These are phyloP conservation scores for Pristionchus japonicus DNA, from an alignment of 2,888 invertebrate genomes.

Conservation along the genomic window DNA sequence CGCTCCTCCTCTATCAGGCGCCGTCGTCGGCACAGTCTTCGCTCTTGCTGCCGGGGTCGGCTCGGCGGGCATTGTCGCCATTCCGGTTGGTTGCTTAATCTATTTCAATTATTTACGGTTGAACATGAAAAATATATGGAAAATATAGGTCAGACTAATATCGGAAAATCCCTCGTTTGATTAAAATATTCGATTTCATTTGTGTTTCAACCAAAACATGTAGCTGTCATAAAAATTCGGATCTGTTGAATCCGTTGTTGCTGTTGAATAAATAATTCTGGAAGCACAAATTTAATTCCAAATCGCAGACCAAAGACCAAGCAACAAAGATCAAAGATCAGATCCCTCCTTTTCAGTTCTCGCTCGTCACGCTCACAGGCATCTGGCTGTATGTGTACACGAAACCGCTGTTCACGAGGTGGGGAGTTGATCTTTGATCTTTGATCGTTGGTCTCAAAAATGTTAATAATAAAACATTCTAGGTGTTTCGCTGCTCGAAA, in stretches of 20 bases:
- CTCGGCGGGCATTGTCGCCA: constrained; percentile 71
- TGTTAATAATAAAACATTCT: no score
- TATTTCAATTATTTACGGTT: no score
- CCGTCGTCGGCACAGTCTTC: constrained; percentile 68
- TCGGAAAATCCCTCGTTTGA: no score
- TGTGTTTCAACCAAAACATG: neutral
- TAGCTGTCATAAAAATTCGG: no score
- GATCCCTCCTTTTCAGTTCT: constrained; percentile 50
- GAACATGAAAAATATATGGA: no score
- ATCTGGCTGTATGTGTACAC: constrained; percentile 72
- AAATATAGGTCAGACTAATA: no score
- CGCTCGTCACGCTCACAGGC: constrained; percentile 67
- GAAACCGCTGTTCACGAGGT: constrained; percentile 56
- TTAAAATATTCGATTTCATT: neutral
- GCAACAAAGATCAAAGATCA: no score
- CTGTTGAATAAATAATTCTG: no score
- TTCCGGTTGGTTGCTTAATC: constrained; percentile 57
- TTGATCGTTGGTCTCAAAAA: constrained; percentile 10
- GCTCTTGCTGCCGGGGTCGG: constrained; percentile 73
- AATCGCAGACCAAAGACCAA: no score
- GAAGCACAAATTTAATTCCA: no score
- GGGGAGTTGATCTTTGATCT: neutral
- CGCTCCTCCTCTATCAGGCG: constrained; percentile 51
- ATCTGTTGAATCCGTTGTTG: no score
- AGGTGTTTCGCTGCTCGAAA: neutral